phyloP scores from a whole-genome alignment of 2,888 invertebrate genomes.

The Apamea anceps region DNA sequence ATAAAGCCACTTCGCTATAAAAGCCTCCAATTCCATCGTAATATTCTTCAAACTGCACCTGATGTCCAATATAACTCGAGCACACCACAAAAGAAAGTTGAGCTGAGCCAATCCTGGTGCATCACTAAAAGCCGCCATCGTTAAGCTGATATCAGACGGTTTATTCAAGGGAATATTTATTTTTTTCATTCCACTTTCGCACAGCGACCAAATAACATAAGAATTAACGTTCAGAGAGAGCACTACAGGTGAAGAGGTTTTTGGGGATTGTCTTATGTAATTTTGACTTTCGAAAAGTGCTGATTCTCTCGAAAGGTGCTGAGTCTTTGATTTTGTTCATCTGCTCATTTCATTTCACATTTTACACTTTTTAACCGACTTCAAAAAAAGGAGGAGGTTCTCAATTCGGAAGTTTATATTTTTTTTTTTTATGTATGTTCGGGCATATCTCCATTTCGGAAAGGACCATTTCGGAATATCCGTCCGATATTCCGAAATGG shows the following conservation, averaged over 20 bases:
- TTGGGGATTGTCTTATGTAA: too few species aligned
- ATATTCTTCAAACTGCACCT: conserved; percentile 28
- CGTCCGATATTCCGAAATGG: too few species aligned
- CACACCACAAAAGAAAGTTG: conserved; percentile 13
- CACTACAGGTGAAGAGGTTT: too few species aligned
- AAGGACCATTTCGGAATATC: too few species aligned
- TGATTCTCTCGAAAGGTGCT: too few species aligned
- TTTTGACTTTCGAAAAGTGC: too few species aligned
- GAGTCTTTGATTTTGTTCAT: neutral
- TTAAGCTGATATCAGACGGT: conserved; percentile 1
- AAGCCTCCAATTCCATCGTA: neutral
- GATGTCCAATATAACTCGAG: conserved; percentile 12
- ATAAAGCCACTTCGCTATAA: neutral
- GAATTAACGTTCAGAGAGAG: neutral
- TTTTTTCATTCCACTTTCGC: neutral
- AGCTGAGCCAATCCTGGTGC: conserved; percentile 2
- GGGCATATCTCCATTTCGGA: too few species aligned
- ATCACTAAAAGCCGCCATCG: conserved; percentile 20
- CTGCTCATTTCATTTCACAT: neutral
- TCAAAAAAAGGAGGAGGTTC: too few species aligned
- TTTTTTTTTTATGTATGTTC: too few species aligned
- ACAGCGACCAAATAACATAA: neutral
- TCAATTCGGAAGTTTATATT: too few species aligned
- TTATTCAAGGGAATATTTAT: neutral
- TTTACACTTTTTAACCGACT: too few species aligned